Base-by-base conservation (phyloP, 2,888 invertebrate genomes). In the Drosophila meridiana region DNA sequence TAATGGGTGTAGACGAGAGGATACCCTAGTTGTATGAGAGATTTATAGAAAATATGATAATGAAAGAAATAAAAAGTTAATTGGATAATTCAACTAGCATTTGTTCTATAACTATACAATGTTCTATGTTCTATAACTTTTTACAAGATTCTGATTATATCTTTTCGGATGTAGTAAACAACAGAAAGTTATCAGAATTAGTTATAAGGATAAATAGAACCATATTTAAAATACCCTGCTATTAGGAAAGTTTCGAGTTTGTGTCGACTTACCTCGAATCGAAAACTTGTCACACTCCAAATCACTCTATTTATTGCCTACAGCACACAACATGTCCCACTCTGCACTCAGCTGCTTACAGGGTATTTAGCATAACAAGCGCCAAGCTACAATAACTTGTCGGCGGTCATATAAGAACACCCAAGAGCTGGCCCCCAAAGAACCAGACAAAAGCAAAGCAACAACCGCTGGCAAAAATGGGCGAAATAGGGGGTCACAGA, bases 341-440 rank as follows among this genome's bases (percentile, higher is more conserved):
- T 11, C 4, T 2, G 0, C 13, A 1, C 32, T 11, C 36, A 28
- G 4, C 4, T 9, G 3, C 0, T 56, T 65, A 47, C 36, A 75
- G 81, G 70, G 81, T 73, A 80, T 69, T 34, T 68, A n/a, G 40
- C 42, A 71, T 76, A 55, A 60, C 59, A 72, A 72, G 72, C 47
- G 53, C 67, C 67, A 36, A 36, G 70, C 56, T 66, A 71, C 64
- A 74, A 87, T 70, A 82, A 82, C 80, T 84, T 82, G 82, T 59
- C 55, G 57, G 74, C 85, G 90, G 90, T 87, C 85, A 86, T 87
- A 86, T 86, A 86, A 89, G 85, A 89, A 87, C 85, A 85, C 88
- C 89, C 76, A 81, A 69, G 82, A 69, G 69, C 69, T 69, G 73
- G 50, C 62, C 72, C 77, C 52, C 71, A 59, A 78, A 69, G 73